Evolutionary conservation across 2,888 invertebrate species (phyloP).

Genomic region (Crossocerus cetratus): DNA sequence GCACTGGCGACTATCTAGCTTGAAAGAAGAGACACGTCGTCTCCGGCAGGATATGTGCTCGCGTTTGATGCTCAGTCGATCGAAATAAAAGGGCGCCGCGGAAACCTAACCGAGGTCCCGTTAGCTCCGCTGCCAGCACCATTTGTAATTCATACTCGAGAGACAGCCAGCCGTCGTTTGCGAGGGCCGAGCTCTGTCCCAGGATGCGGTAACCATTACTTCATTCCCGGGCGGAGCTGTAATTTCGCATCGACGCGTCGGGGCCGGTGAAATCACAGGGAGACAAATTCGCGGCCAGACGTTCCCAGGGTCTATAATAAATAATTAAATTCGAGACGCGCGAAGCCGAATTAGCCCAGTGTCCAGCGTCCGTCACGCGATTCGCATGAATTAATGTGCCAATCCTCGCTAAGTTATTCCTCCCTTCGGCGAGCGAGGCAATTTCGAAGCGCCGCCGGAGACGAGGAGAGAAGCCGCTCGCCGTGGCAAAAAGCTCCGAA

Average conservation of each 20-base stretch:
- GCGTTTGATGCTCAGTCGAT: neutral
- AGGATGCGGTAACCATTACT: too few relatives aligned
- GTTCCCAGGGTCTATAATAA: neutral
- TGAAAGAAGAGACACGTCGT: neutral
- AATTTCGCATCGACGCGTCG: too few relatives aligned
- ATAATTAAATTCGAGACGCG: neutral
- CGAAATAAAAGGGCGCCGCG: neutral
- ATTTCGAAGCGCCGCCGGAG: too few relatives aligned
- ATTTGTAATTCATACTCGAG: conserved; percentile 5
- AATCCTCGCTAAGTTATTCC: conserved; percentile 48
- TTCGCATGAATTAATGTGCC: conserved; percentile 55
- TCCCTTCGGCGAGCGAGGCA: conserved; percentile 18
- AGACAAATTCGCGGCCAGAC: too few relatives aligned
- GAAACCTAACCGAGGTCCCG: neutral
- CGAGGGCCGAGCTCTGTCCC: too few relatives aligned
- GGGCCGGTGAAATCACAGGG: too few relatives aligned
- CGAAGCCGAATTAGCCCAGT: neutral
- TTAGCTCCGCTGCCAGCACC: neutral
- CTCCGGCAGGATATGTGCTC: neutral
- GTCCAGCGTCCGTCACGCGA: conserved; percentile 49
- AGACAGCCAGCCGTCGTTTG: neutral
- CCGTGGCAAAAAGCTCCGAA: too few relatives aligned
- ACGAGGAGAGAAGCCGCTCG: too few relatives aligned
- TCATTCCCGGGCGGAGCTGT: too few relatives aligned
- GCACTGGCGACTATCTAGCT: neutral